A percentile compares a stretch with the other conserved stretches of the same genome.
Conservation (phyloP, 2,888 invertebrate genomes). For the Coremacera marginata region DNA sequence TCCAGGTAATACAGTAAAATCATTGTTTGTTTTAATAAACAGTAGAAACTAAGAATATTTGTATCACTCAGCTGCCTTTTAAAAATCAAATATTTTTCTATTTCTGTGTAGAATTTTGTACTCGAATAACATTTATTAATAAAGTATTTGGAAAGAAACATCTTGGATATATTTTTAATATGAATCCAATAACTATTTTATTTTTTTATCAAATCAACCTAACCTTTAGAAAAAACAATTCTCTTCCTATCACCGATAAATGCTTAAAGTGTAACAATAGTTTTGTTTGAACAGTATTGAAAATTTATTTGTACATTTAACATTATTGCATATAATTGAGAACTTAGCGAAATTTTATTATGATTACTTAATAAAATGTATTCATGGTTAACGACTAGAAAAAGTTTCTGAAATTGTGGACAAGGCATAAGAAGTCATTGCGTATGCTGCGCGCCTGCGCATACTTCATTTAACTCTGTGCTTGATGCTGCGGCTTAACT, state of each 20-base stretch:
- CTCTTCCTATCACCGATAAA: not conserved
- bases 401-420: not conserved
- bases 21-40: too few species aligned
- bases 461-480: not conserved
- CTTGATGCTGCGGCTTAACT: not conserved
- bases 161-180: not conserved
- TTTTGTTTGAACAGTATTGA: slow-evolving; percentile 20
- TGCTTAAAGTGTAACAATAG: not conserved
- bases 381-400: slow-evolving; percentile 16
- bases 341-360: not conserved
- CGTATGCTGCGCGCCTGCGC: slow-evolving; percentile 4
- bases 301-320: slow-evolving; percentile 13
- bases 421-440: not conserved
- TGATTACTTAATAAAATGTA: not conserved
- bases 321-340: not conserved
- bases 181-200: too few species aligned
- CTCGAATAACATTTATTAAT: slow-evolving; percentile 37
- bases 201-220: not conserved
- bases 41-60: not conserved
- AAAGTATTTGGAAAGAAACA: slow-evolving; percentile 22
- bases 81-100: not conserved
- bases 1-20: too few species aligned
- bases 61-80: not conserved
- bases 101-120: slow-evolving; percentile 32
- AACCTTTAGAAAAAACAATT: not conserved